Percentiles rank a stretch among this genome's conserved stretches.
These are phyloP conservation scores for Ophioninae sp. DNA, from an alignment of 2,888 invertebrate species.

Conservation along the genomic window DNA sequence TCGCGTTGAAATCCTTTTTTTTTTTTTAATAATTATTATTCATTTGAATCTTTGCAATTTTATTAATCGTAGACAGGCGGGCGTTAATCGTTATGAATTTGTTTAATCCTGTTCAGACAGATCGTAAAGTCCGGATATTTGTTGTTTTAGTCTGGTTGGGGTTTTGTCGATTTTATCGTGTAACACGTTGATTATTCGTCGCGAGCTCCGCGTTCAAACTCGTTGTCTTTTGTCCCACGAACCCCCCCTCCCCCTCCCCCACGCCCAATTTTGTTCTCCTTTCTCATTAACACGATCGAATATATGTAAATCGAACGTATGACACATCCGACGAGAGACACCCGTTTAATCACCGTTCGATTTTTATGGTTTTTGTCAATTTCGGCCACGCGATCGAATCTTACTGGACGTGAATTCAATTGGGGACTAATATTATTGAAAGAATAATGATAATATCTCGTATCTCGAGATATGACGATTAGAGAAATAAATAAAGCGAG, in stretches of 20 bases:
- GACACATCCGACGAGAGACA: no score
- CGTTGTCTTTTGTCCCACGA: neutral
- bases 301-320: no score
- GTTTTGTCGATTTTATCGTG: conserved; percentile 29
- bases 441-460: neutral
- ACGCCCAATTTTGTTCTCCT: no score
- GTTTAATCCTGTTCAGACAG: conserved; percentile 33
- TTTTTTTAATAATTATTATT: neutral
- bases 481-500: neutral
- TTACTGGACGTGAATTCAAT: neutral
- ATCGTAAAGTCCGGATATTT: conserved; percentile 36
- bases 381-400: neutral
- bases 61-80: conserved; percentile 32
- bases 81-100: conserved; percentile 51
- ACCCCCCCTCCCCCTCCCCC: no score
- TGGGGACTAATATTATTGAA: neutral
- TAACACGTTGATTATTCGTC: conserved; percentile 22
- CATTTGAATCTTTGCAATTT: conserved; percentile 44
- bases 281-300: no score
- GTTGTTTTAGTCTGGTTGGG: conserved; percentile 52
- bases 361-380: no score
- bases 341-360: no score
- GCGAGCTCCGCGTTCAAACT: conserved; percentile 9
- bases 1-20: neutral
- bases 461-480: neutral